Evolutionary conservation across 2,113 vertebrate genomes (phyloP), one percentile per base, ranked within the genome.

Genomic region (Osmerus mordax): DNA sequence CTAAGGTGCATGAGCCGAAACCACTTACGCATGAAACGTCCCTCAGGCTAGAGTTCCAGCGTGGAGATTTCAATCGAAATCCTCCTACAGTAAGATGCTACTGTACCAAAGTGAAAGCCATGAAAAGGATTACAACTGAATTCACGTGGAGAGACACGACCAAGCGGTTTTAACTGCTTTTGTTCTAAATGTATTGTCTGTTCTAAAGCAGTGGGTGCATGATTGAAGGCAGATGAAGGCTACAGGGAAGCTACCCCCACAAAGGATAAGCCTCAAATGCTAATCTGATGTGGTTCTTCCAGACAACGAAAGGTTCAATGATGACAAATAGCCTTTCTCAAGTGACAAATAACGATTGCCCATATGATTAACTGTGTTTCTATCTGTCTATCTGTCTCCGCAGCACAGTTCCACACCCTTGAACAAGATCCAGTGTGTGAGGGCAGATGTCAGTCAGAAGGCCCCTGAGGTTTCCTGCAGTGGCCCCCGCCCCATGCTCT

Each of bases 391-490:
- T 25, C 72, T 70, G 16, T 11, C 60, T 52, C 67, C 70, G 73
- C 47, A 3, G 60, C 60, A 18, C 55, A 0, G 59, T 75, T 78
- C 70, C 77, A 55, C 18, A 70, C 47, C 68, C 66, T 65, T 78
- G 75, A 75, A 70, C 73, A 77, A 56, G 74, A 64, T 76, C 67
- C 66, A 29, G 61, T 81, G 21, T 67, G 78, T 51, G 72, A 76
- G 72, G 80, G 71, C 67, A 80, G 76, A 82, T 80, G 79, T 82
- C 75, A 70, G 58, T 78, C 55, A 73, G 72, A 29, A 11, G 25
- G 51, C 77, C 78, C 64, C 15, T 36, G 66, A 70, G 67, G 65
- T 65, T 28, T 66, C 51, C 11, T 6, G 16, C 16, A 18, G 63
- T 56, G 3, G 36, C 36, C 36, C 36, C 13, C 63, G 2, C 4